phyloP scores from a whole-genome alignment of 2,888 invertebrate species.

The Xylophagus ater region DNA sequence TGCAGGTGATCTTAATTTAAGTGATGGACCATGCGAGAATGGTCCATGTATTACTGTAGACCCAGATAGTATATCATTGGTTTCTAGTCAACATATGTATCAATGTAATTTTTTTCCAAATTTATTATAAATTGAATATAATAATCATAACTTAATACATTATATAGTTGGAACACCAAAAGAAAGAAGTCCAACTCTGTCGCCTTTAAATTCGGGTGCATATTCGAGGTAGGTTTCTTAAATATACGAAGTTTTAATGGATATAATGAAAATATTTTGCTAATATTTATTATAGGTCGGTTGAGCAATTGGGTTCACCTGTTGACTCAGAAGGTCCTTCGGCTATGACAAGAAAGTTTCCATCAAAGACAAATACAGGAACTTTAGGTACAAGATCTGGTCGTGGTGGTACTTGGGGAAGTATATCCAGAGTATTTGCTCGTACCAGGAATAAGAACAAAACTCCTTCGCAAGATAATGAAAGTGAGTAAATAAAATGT shows the following conservation, averaged over 20 bases:
- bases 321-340: conserved; percentile 57
- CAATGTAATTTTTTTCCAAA: conserved; percentile 31
- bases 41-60: conserved; percentile 40
- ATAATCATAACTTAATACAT: not conserved
- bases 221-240: conserved; percentile 67
- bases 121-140: not conserved
- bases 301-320: conserved; percentile 71
- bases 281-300: conserved; percentile 31
- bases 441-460: conserved; percentile 74
- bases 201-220: conserved; percentile 63
- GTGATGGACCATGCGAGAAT: conserved; percentile 50
- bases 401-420: conserved; percentile 76
- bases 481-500: conserved; percentile 39
- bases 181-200: conserved; percentile 73
- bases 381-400: conserved; percentile 43
- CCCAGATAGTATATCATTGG: conserved; percentile 39
- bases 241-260: conserved; percentile 1
- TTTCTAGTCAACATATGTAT: conserved; percentile 40
- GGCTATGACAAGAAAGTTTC: conserved; percentile 37
- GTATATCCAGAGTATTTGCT: conserved; percentile 82
- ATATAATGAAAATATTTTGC: conserved; percentile 29
- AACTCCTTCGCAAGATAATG: conserved; percentile 54
- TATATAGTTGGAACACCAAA: conserved; percentile 62
- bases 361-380: conserved; percentile 36
- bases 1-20: conserved; percentile 64